Base-by-base conservation (phyloP, 2,797 vertebrate genomes). In the Tangara arthus region DNA sequence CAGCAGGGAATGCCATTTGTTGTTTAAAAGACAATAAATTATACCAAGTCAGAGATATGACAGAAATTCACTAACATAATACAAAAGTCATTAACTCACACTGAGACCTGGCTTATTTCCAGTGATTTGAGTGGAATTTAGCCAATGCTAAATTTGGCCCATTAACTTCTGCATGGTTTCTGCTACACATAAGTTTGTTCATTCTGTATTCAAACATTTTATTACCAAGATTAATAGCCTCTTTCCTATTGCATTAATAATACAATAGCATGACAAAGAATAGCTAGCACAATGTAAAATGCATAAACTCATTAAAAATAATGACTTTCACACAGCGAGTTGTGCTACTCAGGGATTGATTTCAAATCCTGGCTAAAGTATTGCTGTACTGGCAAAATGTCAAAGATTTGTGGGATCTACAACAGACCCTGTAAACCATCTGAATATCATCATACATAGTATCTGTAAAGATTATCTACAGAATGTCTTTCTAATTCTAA, bases 211-310 rank as follows among this genome's bases (percentile, higher is more conserved):
- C 56, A 76, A 89, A 87, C 63, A 77, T 82, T 95, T 90, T 89
- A 94, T 94, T 93, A 89, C 72, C 24, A 63, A 90, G 91, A 95
- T 95, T 87, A 91, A 95, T 84, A 84, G 14, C 27, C 41, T 89
- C 63, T 92, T 63, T 93, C 47, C 30, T 70, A 28, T 66, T 82
- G 32, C 55, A 90, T 95, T 95, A 94, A 90, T 63, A 92, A 93
- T 46, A 73, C 66, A 90, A 57, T 59, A 90, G 34, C 41, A 64
- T 77, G 64, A 70, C 59, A 70, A 79, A 16, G 7, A 92, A 84
- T 35, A 56, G 21, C 52, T 95, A 41, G 20, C 44, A 70, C 30
- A 87, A 69, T 53, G 30, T 11, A 56, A 89, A 93, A 89, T 6
- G 3, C 21, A 66, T n/a, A 76, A 84, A 46, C 23, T 30, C 30